Base-by-base conservation (phyloP, 2,888 invertebrate species). In the Microplitis deprimator region DNA sequence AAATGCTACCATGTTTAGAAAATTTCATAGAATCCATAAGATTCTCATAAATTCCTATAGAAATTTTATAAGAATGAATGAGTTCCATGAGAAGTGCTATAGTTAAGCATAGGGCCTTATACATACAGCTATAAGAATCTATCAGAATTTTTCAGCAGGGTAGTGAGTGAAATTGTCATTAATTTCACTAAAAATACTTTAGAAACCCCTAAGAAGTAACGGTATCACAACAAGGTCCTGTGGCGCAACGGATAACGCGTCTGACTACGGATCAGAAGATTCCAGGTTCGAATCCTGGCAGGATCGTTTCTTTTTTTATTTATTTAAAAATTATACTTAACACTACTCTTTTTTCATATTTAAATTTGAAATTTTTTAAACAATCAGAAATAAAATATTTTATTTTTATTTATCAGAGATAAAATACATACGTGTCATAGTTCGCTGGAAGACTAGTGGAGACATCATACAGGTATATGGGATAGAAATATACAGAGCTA, bases 241-340 rank as follows among this genome's bases (percentile, higher is more conserved):
- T 86, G 86, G 86, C 86, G 86, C 86, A 86, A 87, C 86, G 87
- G 87, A 93, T 93, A 93, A 93, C 92, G 93, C 93, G 93, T 93
- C 93, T 93, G 93, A 92, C 93, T 93, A 93, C 93, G 92, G 92
- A 93, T 93, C 93, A 92, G 92, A 92, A 92, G 92, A 92, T 92
- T 92, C 91, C 93, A 93, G 92, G 86, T 87, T 87, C 87, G 86
- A 87, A 87, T 87, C 87, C 87, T 87, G 86, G 86, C 86, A 87
- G 85, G 87, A 85, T 86, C 86, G 86, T 8, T 64, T 60, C 60
- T 62, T 77, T 75, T 82, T 85, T 68, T n/a, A 20, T 41, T 50
- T n/a, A 8, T 62, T 6, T 0, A n/a, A 62, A 62, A 62, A 50
- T 13, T 13, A 50, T 50, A 1, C 1, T 50, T 50, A 5, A 13